Evolutionary conservation across 2,797 vertebrate genomes (phyloP).

Genomic region (Leuciscus waleckii): DNA sequence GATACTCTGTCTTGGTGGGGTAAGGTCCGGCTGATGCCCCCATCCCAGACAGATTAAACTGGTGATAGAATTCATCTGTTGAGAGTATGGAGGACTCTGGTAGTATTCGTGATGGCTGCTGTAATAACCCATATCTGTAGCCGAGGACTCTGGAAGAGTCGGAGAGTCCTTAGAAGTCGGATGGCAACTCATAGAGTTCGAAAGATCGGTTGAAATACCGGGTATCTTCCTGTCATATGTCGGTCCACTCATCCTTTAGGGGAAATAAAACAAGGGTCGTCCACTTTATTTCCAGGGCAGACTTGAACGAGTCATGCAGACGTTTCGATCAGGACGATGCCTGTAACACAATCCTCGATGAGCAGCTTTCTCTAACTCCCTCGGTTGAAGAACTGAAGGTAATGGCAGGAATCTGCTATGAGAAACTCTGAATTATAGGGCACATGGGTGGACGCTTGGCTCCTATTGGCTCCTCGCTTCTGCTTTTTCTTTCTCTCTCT

Average conservation of each 20-base stretch:
- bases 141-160: slow-evolving; percentile 93
- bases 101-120: slow-evolving; percentile 93
- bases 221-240: slow-evolving; percentile 95
- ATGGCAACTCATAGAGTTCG: slow-evolving; percentile 94
- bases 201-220: slow-evolving; percentile 92
- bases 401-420: slow-evolving; percentile 81
- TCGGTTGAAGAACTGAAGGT: slow-evolving; percentile 69
- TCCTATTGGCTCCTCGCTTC: slow-evolving; percentile 88
- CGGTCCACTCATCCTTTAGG: slow-evolving; percentile 84
- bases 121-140: slow-evolving; percentile 97
- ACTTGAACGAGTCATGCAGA: slow-evolving; percentile 42
- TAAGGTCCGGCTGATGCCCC: slow-evolving; percentile 84
- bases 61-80: slow-evolving; percentile 89
- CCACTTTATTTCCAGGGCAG: slow-evolving; percentile 61
- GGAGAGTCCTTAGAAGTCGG: slow-evolving; percentile 96
- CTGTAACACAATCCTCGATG: slow-evolving; percentile 61
- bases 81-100: slow-evolving; percentile 85
- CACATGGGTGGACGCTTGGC: slow-evolving; percentile 82
- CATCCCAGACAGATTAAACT: slow-evolving; percentile 93
- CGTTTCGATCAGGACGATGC: slow-evolving; percentile 32
- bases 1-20: slow-evolving; percentile 92
- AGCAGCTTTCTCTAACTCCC: slow-evolving; percentile 70
- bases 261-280: slow-evolving; percentile 47
- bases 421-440: slow-evolving; percentile 91
- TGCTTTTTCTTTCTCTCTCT: slow-evolving; percentile 23